phyloP scores from a whole-genome alignment of 2,888 invertebrate species.

The Eutolmus rufibarbis region DNA sequence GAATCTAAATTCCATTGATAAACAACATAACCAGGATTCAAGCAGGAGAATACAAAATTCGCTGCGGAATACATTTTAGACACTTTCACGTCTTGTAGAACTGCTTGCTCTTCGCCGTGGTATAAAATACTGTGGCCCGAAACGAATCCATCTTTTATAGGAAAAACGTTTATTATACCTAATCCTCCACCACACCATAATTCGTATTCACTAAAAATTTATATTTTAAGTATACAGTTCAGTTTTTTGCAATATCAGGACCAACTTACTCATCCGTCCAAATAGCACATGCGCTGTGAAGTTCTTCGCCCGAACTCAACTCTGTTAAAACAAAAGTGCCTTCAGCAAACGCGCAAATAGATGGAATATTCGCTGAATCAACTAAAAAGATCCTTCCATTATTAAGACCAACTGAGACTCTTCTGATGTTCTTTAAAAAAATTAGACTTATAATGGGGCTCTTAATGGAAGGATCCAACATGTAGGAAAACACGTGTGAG shows the following conservation, averaged over 20 bases:
- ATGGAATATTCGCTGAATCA: conserved; percentile 68
- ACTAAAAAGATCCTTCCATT: conserved; percentile 82
- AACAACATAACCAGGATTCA: conserved; percentile 85
- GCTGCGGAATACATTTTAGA: conserved; percentile 73
- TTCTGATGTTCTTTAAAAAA: conserved; percentile 70
- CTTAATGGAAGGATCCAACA: conserved; percentile 73
- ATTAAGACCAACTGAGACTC: conserved; percentile 82
- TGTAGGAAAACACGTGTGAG: conserved; percentile 69
- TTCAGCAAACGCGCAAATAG: conserved; percentile 71
- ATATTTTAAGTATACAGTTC: not conserved
- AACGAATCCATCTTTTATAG: conserved; percentile 74
- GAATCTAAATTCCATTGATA: conserved; percentile 83
- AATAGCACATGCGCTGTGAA: conserved; percentile 74
- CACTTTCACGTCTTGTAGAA: conserved; percentile 67
- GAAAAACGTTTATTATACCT: conserved; percentile 81
- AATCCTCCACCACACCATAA: conserved; percentile 89
- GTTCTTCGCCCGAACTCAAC: conserved; percentile 73
- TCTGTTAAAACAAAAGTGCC: conserved; percentile 81
- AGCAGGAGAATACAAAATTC: conserved; percentile 78
- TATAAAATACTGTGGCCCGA: conserved; percentile 75
- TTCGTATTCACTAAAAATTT: conserved; percentile 67
- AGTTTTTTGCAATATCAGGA: not conserved
- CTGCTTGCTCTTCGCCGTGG: conserved; percentile 65
- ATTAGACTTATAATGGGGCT: conserved; percentile 74
- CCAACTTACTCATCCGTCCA: conserved; percentile 55